phyloP scores from a whole-genome alignment of 1,140 invertebrate species.

The Drosophila teissieri region DNA sequence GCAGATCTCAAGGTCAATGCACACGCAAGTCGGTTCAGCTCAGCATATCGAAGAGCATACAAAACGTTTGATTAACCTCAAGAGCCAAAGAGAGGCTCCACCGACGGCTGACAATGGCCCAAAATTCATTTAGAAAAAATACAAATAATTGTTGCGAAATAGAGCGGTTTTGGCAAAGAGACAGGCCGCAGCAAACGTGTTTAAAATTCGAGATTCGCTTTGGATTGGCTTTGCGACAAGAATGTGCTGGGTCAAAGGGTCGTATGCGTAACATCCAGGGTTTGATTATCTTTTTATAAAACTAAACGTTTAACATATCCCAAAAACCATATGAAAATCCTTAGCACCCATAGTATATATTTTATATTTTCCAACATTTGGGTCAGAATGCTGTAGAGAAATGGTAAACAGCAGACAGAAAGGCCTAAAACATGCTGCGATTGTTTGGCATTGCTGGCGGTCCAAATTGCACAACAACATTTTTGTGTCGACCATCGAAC shows the following conservation, averaged over 20 bases:
- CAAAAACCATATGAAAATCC: neutral
- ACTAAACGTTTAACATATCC: too few species aligned
- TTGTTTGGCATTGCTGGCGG: slow-evolving; percentile 43
- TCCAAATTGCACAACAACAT: slow-evolving; percentile 47
- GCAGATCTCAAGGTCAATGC: slow-evolving; percentile 65
- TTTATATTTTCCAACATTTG: neutral
- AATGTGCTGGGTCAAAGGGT: slow-evolving; percentile 63
- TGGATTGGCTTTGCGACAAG: slow-evolving; percentile 30
- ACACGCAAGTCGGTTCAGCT: slow-evolving; percentile 38
- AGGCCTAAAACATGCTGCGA: neutral
- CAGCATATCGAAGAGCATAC: slow-evolving; percentile 62
- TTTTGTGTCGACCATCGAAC: slow-evolving; percentile 39
- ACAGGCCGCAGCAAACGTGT: slow-evolving; percentile 61
- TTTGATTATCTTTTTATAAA: too few species aligned
- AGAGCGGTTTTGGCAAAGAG: slow-evolving; percentile 63
- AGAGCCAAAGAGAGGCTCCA: slow-evolving; percentile 56
- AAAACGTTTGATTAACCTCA: slow-evolving; percentile 79
- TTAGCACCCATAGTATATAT: neutral
- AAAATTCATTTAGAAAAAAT: slow-evolving; percentile 60
- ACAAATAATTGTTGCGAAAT: slow-evolving; percentile 76
- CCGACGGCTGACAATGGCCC: slow-evolving; percentile 65
- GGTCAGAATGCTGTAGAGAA: neutral
- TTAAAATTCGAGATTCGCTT: slow-evolving; percentile 42
- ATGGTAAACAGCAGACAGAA: neutral
- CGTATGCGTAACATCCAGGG: slow-evolving; percentile 52